phyloP scores from a whole-genome alignment of 37 sponge, comb jelly and placozoan genomes.

The Beroe ovata region DNA sequence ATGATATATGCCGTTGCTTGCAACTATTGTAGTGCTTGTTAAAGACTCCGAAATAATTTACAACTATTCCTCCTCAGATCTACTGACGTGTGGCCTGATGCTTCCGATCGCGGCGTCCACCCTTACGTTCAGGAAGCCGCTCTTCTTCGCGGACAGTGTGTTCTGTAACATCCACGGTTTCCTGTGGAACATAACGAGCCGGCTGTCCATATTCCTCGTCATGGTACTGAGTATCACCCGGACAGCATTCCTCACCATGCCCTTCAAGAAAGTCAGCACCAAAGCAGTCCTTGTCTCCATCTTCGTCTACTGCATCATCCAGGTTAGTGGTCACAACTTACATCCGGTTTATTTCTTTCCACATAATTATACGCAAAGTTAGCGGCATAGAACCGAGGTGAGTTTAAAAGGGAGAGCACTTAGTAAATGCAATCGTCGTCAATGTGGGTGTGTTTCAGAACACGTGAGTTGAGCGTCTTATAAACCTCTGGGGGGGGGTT shows the following conservation, averaged over 20 bases:
- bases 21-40: too few relatives aligned
- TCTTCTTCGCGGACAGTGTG: slow-evolving; percentile 26
- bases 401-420: too few relatives aligned
- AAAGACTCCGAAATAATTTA: too few relatives aligned
- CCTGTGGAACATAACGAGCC: slow-evolving; percentile 65
- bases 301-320: slow-evolving; percentile 39
- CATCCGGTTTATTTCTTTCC: too few relatives aligned
- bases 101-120: slow-evolving; percentile 25
- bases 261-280: slow-evolving; percentile 39
- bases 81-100: slow-evolving; percentile 27
- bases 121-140: slow-evolving; percentile 7
- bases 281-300: slow-evolving; percentile 23
- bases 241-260: slow-evolving; percentile 61
- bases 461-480: too few relatives aligned
- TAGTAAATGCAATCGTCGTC: too few relatives aligned
- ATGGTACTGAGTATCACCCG: slow-evolving; percentile 43
- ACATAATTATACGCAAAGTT: too few relatives aligned
- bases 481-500: too few relatives aligned
- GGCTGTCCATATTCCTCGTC: slow-evolving; percentile 46
- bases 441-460: too few relatives aligned
- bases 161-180: slow-evolving; percentile 65
- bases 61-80: slow-evolving; percentile 8
- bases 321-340: too few relatives aligned
- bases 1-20: too few relatives aligned
- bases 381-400: too few relatives aligned